Conservation (phyloP, 1,140 invertebrate species). For the Camponotus pennsylvanicus region DNA sequence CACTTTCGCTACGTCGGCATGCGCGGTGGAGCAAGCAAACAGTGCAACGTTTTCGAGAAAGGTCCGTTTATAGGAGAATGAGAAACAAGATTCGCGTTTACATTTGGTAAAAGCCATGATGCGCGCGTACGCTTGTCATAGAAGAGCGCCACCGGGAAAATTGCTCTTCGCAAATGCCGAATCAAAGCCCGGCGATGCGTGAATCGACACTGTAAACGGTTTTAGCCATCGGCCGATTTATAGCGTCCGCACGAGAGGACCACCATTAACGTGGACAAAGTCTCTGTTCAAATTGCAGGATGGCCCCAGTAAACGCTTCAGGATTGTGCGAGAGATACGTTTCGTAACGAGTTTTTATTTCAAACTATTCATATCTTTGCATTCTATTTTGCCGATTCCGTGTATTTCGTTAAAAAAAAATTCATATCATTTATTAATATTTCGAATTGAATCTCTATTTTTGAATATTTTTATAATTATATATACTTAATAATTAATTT, state of each 20-base stretch:
- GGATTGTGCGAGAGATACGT: slow-evolving; percentile 58
- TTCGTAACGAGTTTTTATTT: slow-evolving; percentile 48
- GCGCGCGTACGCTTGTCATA: slow-evolving; percentile 31
- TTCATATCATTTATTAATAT: background rate
- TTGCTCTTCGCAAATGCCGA: slow-evolving; percentile 67
- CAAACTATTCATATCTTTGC: slow-evolving; percentile 26
- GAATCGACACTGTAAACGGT: slow-evolving; percentile 70
- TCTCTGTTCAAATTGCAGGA: slow-evolving; percentile 65
- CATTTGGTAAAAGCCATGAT: slow-evolving; percentile 14
- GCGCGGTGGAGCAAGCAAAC: slow-evolving; percentile 10
- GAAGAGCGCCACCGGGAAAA: slow-evolving; percentile 63
- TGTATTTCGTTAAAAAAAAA: slow-evolving; percentile 36
- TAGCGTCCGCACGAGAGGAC: slow-evolving; percentile 53
- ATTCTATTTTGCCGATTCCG: slow-evolving; percentile 16
- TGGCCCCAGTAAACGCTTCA: slow-evolving; percentile 39
- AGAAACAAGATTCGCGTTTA: background rate
- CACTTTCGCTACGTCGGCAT: background rate
- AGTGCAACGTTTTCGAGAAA: slow-evolving; percentile 7
- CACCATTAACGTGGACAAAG: slow-evolving; percentile 67
- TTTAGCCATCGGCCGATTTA: slow-evolving; percentile 66
- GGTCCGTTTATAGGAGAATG: slow-evolving; percentile 5
- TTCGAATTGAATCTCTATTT: background rate
- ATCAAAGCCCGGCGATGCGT: slow-evolving; percentile 71
- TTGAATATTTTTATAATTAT: background rate
- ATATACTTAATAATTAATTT: too few relatives aligned